Conservation (phyloP, 1,140 invertebrate species). For the Ladona fulva region DNA sequence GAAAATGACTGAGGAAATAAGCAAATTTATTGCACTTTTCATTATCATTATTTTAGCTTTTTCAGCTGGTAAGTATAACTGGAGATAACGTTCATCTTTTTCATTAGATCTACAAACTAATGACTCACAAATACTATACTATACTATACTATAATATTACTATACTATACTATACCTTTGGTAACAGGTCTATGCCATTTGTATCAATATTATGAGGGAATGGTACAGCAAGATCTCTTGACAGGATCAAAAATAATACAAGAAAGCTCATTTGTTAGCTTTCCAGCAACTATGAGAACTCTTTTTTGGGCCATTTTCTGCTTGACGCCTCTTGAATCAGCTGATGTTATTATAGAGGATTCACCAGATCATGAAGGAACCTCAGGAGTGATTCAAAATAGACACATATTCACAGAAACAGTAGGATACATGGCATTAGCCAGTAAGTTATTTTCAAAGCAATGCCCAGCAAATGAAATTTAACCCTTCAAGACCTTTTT, state of each 20-base stretch:
- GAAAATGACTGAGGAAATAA: constrained; percentile 48
- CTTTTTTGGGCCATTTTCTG: constrained; percentile 70
- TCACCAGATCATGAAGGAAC: constrained; percentile 37
- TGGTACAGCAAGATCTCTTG: constrained; percentile 44
- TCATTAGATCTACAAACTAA: too few relatives aligned
- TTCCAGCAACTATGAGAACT: constrained; percentile 52
- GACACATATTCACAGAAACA: constrained; percentile 48
- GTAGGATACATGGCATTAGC: constrained; percentile 55
- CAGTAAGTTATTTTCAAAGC: constrained; percentile 26
- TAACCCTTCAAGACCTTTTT: too few relatives aligned
- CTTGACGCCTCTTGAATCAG: constrained; percentile 53
- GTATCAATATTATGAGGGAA: constrained; percentile 50
- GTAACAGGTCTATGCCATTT: constrained; percentile 33
- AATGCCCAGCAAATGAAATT: not conserved
- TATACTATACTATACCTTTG: too few relatives aligned
- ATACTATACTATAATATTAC: too few relatives aligned
- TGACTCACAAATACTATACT: too few relatives aligned
- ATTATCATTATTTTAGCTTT: constrained; percentile 44
- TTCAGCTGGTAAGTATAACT: constrained; percentile 36
- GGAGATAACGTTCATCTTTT: not conserved
- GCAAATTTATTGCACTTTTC: constrained; percentile 45
- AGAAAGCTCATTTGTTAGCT: constrained; percentile 44
- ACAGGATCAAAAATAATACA: constrained; percentile 35
- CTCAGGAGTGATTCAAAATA: constrained; percentile 38
- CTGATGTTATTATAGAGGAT: constrained; percentile 51